Base-by-base conservation (phyloP, 37 sponge, comb jelly and placozoan genomes). In the Bolinopsis microptera region DNA sequence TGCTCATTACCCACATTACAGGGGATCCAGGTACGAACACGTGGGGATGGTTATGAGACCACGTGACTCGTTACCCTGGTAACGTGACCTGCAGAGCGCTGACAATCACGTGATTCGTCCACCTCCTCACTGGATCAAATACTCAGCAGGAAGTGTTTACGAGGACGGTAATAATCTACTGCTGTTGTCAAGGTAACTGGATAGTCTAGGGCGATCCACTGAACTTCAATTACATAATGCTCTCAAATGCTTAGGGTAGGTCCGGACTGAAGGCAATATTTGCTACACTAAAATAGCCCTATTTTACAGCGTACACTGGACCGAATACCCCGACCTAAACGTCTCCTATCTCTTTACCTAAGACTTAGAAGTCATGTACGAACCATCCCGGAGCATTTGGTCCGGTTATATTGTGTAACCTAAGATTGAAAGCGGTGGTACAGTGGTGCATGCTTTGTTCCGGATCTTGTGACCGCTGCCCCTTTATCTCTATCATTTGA, bases 31-130 rank as follows among this genome's bases (percentile, higher is more conserved):
- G 61, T 13, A 48, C 61, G 13, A 13, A 48, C 61, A 48, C 61
- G 61, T 48, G 61, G 5, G 61, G 61, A n/a, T 48, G 13, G 61
- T 48, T 48, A 48, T 26, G 30, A 26, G 74, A n/a, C 3, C 74
- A 70, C 74, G 74, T 70, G 74, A 22, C 25, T 70, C 74, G 74
- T 70, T 70, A 70, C 74, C 74, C 5, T 70, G 26, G 74, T 70
- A 70, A 70, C 74, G 74, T 70, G 74, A 70, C 26, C 74, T n/a
- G 74, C 30, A 70, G 25, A 24, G 61, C 61, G 9, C 61, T 48
- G 61, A 48, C 61, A 48, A 48, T 48, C 61, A 48, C 61, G 61
- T 48, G 61, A 48, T 48, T 48, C 13, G 9, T 48, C 61, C 61
- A 48, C 61, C 61, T 48, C 61, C 61, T 48, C 61, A 48, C 61